phyloP scores from a whole-genome alignment of 2,797 vertebrate genomes.

The Octomys mimax region DNA sequence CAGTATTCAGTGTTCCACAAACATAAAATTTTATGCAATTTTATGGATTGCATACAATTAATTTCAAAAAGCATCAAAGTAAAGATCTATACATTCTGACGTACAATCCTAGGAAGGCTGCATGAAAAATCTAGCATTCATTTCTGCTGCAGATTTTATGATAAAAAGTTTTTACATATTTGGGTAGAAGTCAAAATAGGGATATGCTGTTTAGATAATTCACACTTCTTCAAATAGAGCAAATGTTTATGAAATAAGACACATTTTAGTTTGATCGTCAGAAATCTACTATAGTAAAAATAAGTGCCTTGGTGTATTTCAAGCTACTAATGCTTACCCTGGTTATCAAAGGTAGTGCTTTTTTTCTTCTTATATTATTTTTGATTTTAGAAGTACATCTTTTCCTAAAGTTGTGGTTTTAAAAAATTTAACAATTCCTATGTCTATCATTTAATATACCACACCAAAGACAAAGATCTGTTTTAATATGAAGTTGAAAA shows the following conservation, averaged over 20 bases:
- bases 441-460: neutral
- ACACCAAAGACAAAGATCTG: neutral
- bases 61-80: slow-evolving; percentile 59
- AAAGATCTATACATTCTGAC: neutral
- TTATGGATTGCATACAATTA: slow-evolving; percentile 28
- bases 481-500: slow-evolving; percentile 5
- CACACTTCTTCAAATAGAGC: slow-evolving; percentile 35
- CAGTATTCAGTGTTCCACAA: slow-evolving; percentile 12
- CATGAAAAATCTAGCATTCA: slow-evolving; percentile 54
- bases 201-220: slow-evolving; percentile 45
- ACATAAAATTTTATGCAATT: neutral
- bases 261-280: slow-evolving; percentile 1
- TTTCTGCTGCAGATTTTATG: slow-evolving; percentile 46
- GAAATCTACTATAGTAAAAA: slow-evolving; percentile 5
- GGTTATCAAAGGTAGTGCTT: neutral
- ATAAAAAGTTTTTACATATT: slow-evolving; percentile 29
- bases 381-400: slow-evolving; percentile 12
- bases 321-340: neutral
- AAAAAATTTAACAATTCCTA: slow-evolving; percentile 15
- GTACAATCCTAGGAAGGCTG: slow-evolving; percentile 13
- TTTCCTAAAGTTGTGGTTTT: neutral
- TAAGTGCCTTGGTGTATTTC: neutral
- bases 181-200: slow-evolving; percentile 56
- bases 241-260: slow-evolving; percentile 49
- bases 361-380: slow-evolving; percentile 1